phyloP scores from a whole-genome alignment of 2,113 vertebrate species.

The Lagopus leucura region DNA sequence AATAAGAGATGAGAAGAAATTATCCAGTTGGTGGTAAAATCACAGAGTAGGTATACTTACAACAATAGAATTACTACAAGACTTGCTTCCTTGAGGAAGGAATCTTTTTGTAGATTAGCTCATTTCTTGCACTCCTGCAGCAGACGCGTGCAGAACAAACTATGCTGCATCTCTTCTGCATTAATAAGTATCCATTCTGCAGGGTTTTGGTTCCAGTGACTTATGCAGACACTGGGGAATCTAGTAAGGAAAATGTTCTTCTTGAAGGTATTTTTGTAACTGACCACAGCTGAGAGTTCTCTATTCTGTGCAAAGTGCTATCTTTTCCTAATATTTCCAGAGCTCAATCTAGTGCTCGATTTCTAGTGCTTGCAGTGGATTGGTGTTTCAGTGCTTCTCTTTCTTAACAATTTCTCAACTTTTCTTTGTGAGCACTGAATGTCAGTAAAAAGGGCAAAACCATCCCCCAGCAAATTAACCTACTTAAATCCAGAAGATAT shows the following conservation, averaged over 20 bases:
- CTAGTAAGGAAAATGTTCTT: background rate
- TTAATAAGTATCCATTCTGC: constrained; percentile 73
- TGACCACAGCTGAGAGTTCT: background rate
- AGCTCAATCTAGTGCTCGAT: background rate
- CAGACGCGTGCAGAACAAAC: background rate
- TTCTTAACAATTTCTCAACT: background rate
- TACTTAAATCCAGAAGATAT: background rate
- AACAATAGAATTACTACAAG: constrained; percentile 63
- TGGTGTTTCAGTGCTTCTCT: background rate
- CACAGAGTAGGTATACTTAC: constrained; percentile 30
- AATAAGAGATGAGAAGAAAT: constrained; percentile 5
- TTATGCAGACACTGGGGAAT: constrained; percentile 36
- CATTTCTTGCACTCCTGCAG: constrained; percentile 40
- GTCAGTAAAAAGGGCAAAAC: background rate
- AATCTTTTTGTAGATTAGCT: constrained; percentile 34
- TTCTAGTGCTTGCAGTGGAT: background rate
- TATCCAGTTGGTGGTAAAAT: constrained; percentile 61
- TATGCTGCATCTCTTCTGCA: background rate
- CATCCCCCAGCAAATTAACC: background rate
- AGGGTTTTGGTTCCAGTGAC: constrained; percentile 42
- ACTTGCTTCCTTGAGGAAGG: constrained; percentile 60
- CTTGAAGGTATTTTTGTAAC: background rate
- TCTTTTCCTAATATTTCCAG: background rate
- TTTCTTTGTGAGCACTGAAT: background rate
- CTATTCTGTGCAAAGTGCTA: background rate